Base-by-base conservation (phyloP, 1,140 invertebrate genomes). In the Phymorhynchus buccinoides region DNA sequence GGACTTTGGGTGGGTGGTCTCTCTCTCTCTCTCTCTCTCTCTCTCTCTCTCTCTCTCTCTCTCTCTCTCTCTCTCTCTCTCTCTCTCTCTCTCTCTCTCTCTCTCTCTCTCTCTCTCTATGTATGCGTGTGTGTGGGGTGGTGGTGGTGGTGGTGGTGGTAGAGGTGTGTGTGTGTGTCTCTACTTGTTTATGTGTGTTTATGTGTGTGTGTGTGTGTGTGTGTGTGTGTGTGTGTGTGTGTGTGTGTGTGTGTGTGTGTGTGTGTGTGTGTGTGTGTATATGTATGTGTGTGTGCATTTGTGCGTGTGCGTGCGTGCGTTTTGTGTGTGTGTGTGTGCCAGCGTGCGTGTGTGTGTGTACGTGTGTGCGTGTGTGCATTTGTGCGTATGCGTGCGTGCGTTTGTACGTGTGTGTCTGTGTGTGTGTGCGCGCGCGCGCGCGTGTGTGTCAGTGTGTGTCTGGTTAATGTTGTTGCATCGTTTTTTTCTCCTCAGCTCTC, bases 401-500 rank as follows among this genome's bases (percentile, higher is more conserved):
- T n/a, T n/a, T n/a, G n/a, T n/a, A n/a, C n/a, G n/a, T n/a, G n/a
- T n/a, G n/a, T n/a, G n/a, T n/a, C 66, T 18, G 14, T 71, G 7
- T 16, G 14, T 7, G 14, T 71, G 30, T 71, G 30, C 66, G 30
- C n/a, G 14, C 30, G 14, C 6, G 9, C 18, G 14, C n/a, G 66
- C 30, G 30, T 22, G 48, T 52, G 48, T 52, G 66, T 71, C 12
- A 71, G n/a, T 32, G 30, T 71, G 18, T 71, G 30, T 7, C 14
- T 71, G 7, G 66, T n/a, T n/a, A n/a, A 78, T 7, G n/a, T 42
- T 3, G 3, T 7, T 27, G 9, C 9, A 3, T 27, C 32, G 32
- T 79, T 35, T 2, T 52, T 32, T 52, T 79, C 2, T 52, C 32
- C 32, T 42, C 81, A 83, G 81, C n/a, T 83, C 81, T 4, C 16